phyloP scores from a whole-genome alignment of 2,888 invertebrate species.

The Caradrina kadenii region DNA sequence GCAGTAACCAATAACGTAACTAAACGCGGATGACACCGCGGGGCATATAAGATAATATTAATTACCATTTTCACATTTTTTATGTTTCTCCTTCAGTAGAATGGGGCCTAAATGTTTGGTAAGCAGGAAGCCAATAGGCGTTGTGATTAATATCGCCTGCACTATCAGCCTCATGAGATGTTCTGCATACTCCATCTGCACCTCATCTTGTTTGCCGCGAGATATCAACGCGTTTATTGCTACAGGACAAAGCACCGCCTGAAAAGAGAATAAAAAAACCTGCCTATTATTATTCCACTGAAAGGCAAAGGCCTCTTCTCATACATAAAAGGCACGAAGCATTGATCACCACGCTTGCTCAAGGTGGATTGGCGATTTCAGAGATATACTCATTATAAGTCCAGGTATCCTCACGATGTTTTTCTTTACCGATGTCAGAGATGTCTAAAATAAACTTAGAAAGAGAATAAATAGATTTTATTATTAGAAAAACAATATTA shows the following conservation, averaged over 20 bases:
- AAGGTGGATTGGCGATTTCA: too few relatives aligned
- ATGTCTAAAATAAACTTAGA: too few relatives aligned
- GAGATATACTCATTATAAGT: too few relatives aligned
- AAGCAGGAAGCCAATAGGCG: slow-evolving; percentile 82
- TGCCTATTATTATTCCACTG: too few relatives aligned
- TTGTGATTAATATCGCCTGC: slow-evolving; percentile 83
- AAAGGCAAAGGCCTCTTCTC: too few relatives aligned
- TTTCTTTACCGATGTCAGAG: too few relatives aligned
- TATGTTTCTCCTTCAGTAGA: slow-evolving; percentile 71
- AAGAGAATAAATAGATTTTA: slow-evolving; percentile 31
- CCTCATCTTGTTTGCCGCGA: slow-evolving; percentile 58
- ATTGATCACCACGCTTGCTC: too few relatives aligned
- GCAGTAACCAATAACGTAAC: too few relatives aligned
- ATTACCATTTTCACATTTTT: slow-evolving; percentile 67
- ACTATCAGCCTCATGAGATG: slow-evolving; percentile 76
- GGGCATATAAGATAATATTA: background rate
- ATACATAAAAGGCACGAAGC: too few relatives aligned
- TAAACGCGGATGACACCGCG: too few relatives aligned
- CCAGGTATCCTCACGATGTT: too few relatives aligned
- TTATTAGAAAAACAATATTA: background rate
- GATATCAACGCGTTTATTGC: slow-evolving; percentile 85
- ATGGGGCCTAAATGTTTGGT: slow-evolving; percentile 79
- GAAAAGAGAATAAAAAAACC: slow-evolving; percentile 64
- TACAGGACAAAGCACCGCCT: slow-evolving; percentile 91
- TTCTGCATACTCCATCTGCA: slow-evolving; percentile 77